Conservation (phyloP, 2,888 invertebrate species). For the Poecilus cupreus region DNA sequence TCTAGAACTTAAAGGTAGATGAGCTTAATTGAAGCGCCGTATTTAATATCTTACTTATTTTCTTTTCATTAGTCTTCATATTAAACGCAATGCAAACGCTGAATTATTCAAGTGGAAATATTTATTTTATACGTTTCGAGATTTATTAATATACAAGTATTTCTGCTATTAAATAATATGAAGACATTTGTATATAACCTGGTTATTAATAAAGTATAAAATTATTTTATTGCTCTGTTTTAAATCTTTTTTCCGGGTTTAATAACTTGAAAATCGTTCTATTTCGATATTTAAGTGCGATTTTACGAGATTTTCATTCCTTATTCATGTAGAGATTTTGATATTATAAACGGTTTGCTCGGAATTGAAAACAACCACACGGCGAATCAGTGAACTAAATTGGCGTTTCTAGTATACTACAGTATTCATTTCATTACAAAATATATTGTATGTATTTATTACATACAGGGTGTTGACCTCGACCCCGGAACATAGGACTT, state of each 20-base stretch:
- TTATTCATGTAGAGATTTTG: no score
- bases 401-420: no score
- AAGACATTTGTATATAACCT: background rate
- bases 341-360: no score
- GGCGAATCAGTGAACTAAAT: no score
- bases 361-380: no score
- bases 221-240: slow-evolving; percentile 24
- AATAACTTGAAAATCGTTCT: slow-evolving; percentile 16
- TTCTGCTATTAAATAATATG: background rate
- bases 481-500: no score
- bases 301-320: slow-evolving; percentile 7
- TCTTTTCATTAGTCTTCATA: background rate
- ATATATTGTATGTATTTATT: no score
- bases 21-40: background rate
- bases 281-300: slow-evolving; percentile 10
- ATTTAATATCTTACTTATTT: background rate
- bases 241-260: slow-evolving; percentile 9
- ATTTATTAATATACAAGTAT: background rate
- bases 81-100: background rate
- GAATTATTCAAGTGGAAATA: background rate
- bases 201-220: slow-evolving; percentile 10
- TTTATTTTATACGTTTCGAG: background rate
- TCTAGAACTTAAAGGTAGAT: background rate
- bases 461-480: no score
- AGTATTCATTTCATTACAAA: no score